Evolutionary conservation across 2,797 vertebrate genomes (phyloP).

Genomic region (Melanitta fusca): DNA sequence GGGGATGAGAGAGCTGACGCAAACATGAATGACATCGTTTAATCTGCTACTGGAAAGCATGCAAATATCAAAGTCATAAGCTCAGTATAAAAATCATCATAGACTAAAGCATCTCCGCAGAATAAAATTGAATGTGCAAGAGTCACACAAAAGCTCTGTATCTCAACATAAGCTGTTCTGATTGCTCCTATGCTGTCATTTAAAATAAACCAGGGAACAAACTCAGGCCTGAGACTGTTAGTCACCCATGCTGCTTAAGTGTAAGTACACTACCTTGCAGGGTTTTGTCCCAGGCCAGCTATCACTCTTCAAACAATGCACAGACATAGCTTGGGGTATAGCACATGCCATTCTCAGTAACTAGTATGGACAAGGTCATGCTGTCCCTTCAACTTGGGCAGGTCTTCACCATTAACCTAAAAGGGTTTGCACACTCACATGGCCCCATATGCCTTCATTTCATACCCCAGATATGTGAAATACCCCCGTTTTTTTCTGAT

Average conservation of each 20-base stretch:
- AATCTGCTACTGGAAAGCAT: slow-evolving; percentile 13
- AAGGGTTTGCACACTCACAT: neutral
- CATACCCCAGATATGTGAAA: neutral
- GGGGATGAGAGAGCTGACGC: neutral
- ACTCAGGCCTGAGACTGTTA: neutral
- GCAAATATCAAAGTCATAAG: neutral
- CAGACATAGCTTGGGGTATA: neutral
- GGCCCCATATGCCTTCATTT: neutral
- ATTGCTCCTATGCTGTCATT: neutral
- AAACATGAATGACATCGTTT: neutral
- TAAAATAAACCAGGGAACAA: neutral
- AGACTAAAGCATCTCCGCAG: neutral
- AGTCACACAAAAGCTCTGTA: neutral
- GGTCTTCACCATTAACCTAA: neutral
- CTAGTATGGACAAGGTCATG: neutral
- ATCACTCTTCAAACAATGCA: neutral
- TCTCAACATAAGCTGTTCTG: neutral
- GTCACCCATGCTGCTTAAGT: neutral
- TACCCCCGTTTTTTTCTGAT: neutral
- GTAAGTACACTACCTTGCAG: neutral
- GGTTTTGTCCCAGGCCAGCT: neutral
- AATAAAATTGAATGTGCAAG: neutral
- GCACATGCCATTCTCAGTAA: neutral
- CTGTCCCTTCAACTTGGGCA: neutral
- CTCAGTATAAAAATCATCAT: neutral